Base-by-base conservation (phyloP, 2,113 vertebrate genomes). In the Machaerirhynchus nigripectus region DNA sequence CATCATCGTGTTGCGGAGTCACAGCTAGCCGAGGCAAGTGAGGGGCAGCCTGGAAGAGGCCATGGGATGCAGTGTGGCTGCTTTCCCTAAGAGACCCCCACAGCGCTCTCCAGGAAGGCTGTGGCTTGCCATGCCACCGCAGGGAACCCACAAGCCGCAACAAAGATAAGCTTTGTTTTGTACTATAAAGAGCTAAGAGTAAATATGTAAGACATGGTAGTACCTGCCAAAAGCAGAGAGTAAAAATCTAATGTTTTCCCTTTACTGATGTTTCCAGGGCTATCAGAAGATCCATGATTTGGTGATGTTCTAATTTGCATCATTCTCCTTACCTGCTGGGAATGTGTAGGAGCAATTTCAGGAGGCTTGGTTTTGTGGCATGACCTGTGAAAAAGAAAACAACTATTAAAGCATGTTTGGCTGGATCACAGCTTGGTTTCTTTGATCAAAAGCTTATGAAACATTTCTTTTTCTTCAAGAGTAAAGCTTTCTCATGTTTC, bases 321-420 rank as follows among this genome's bases (percentile, higher is more conserved):
- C 4, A n/a, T 75, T 70, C 17, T 88, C 10, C 93, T 96, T 97
- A 97, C 96, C 97, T 97, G 75, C 21, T 28, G 31, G 28, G 55
- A 82, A 42, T 50, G 14, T 64, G 50, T 37, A 81, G 89, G 60
- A 91, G 55, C 28, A 74, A 50, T 70, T 71, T 96, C 97, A 52
- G 88, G 33, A 61, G 57, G 23, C 39, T 89, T 55, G 22, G 28
- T 15, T 94, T 50, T 89, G n/a, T 37, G 31, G 40, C 89, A 92
- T 16, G n/a, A 15, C 64, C 91, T 97, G 77, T 90, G 46, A 42
- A 84, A 89, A 82, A 90, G 16, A 74, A 50, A 85, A 68, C 10
- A 52, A 37, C 2, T 59, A 59, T 68, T 87, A 57, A 79, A 90
- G 11, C 35, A 63, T 14, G 4, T 33, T 85, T 64, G 16, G 20